A percentile compares a stretch with the other conserved stretches of the same genome.
Conservation (phyloP, 2,113 vertebrate genomes). For the Pampusana beccarii region DNA sequence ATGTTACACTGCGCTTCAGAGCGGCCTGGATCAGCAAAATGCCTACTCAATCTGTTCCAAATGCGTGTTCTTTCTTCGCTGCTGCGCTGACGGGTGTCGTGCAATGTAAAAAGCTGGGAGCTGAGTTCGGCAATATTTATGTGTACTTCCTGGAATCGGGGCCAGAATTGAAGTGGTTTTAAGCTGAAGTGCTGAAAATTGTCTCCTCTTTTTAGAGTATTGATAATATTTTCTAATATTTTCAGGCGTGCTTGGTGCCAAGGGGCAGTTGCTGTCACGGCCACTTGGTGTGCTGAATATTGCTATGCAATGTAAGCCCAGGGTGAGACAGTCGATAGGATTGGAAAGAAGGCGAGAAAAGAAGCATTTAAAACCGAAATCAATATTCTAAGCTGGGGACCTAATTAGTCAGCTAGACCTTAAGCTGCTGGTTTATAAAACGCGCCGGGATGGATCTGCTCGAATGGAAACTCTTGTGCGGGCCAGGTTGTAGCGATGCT, state of each 20-base stretch:
- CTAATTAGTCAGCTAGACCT: background rate
- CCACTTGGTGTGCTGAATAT: background rate
- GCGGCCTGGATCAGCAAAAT: rapidly evolving
- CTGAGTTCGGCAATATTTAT: rapidly evolving
- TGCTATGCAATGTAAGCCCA: background rate
- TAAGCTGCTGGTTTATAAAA: background rate
- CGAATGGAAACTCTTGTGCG: background rate
- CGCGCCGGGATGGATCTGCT: background rate
- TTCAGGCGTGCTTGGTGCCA: background rate
- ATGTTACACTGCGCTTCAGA: background rate
- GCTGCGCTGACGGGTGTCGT: rapidly evolving
- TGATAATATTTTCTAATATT: background rate
- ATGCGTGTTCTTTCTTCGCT: rapidly evolving
- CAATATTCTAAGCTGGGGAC: background rate
- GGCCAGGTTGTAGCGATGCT: slow-evolving; percentile 23
- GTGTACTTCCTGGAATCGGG: background rate
- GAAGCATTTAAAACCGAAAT: background rate
- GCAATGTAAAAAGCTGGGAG: rapidly evolving
- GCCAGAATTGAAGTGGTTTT: background rate
- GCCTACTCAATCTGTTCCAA: rapidly evolving
- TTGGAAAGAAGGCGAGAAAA: background rate
- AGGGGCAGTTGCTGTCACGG: background rate
- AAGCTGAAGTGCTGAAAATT: background rate
- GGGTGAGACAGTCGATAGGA: background rate
- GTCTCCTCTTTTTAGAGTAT: no score